A percentile compares a stretch with the other conserved stretches of the same genome.
phyloP scores from a whole-genome alignment of 2,888 invertebrate genomes.

The Macrostomum cliftonense region DNA sequence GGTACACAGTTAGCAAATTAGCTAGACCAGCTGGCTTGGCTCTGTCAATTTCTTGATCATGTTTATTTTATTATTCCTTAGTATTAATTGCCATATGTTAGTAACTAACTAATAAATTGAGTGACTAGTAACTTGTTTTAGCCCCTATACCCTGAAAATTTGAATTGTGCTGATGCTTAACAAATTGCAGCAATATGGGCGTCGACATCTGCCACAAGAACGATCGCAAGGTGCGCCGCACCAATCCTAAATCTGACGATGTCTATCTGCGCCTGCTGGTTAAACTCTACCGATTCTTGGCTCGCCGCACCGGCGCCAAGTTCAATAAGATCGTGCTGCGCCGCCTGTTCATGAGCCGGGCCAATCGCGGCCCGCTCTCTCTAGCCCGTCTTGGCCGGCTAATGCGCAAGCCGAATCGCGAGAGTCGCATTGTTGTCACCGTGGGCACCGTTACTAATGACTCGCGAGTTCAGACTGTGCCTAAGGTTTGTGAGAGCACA shows the following conservation, averaged over 20 bases:
- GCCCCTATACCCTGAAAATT: no score
- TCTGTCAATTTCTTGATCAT: no score
- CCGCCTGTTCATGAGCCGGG: slow-evolving; percentile 90
- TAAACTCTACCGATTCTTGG: slow-evolving; percentile 90
- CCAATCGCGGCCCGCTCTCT: slow-evolving; percentile 79
- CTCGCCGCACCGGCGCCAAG: slow-evolving; percentile 79
- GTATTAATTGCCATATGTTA: no score
- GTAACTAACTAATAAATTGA: no score
- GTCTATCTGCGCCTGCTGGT: slow-evolving; percentile 87
- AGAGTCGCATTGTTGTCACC: slow-evolving; percentile 61
- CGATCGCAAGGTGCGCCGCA: slow-evolving; percentile 93
- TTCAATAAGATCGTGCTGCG: slow-evolving; percentile 84
- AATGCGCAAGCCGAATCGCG: slow-evolving; percentile 68
- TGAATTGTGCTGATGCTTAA: no score
- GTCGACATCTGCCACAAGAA: slow-evolving; percentile 98
- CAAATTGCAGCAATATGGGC: no score
- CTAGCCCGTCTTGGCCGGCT: slow-evolving; percentile 59
- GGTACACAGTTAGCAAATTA: no score
- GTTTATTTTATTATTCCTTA: no score
- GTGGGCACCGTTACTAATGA: slow-evolving; percentile 92
- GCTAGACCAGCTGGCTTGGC: no score
- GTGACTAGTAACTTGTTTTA: no score
- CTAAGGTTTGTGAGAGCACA: slow-evolving; percentile 53
- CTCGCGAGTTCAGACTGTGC: slow-evolving; percentile 66
- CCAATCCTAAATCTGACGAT: slow-evolving; percentile 90